Percentiles rank a stretch among this genome's conserved stretches.
These are phyloP conservation scores for Camelus dromedarius DNA, from an alignment of 2,113 vertebrate genomes.

Conservation along the genomic window DNA sequence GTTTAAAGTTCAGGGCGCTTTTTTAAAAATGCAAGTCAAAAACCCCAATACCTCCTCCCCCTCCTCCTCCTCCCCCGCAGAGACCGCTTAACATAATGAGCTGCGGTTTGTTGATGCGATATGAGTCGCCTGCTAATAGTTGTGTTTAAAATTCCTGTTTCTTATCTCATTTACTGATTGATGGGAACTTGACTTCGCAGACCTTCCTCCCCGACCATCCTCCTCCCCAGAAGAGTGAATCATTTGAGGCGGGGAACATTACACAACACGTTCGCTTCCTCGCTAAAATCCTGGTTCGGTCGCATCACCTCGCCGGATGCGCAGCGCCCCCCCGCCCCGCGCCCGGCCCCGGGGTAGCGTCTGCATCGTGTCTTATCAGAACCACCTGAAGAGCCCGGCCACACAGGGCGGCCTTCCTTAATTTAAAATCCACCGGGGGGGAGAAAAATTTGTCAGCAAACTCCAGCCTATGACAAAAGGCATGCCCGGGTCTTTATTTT, in stretches of 20 bases:
- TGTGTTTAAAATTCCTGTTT: constrained; percentile 89
- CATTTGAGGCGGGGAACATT: constrained; percentile 73
- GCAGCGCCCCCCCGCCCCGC: neutral
- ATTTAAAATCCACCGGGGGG: constrained; percentile 85
- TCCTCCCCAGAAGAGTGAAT: constrained; percentile 79
- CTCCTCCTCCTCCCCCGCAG: neutral
- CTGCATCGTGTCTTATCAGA: constrained; percentile 83
- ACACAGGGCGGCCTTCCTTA: constrained; percentile 83
- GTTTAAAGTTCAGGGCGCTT: constrained; percentile 79
- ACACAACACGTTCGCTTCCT: constrained; percentile 76
- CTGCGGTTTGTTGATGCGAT: constrained; percentile 78
- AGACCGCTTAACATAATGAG: constrained; percentile 82
- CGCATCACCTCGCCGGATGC: constrained; percentile 55
- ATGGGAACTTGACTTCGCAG: constrained; percentile 85
- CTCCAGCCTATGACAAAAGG: constrained; percentile 80
- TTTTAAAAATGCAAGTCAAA: neutral
- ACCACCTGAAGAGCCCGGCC: constrained; percentile 81
- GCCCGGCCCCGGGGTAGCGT: constrained; percentile 37
- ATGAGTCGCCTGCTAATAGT: constrained; percentile 86
- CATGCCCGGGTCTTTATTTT: constrained; percentile 77
- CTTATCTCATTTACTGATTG: constrained; percentile 91
- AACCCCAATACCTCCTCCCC: neutral
- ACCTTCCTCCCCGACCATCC: constrained; percentile 80
- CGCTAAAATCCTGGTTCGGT: constrained; percentile 66
- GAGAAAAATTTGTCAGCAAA: constrained; percentile 67